Base-by-base conservation (phyloP, 2,113 vertebrate species). In the Kryptolebias marmoratus region DNA sequence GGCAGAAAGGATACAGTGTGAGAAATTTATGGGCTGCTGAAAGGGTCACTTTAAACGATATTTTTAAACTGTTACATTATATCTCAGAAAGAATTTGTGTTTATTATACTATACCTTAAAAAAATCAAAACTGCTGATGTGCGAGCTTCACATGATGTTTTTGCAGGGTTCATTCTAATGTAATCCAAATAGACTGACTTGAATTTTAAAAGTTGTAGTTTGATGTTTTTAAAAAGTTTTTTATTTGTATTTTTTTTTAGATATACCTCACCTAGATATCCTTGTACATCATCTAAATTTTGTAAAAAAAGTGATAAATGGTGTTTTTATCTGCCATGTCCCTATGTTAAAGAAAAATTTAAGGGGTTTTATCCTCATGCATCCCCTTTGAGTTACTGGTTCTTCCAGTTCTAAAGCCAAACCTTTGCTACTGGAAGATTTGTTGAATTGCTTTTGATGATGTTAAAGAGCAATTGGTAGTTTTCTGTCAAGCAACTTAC, bases 41-140 rank as follows among this genome's bases (percentile, higher is more conserved):
- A 83, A 79, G 71, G 81, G 67, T 44, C 74, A 79, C 75, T 75
- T 83, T 65, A 57, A 75, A 68, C 79, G 71, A 87, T 84, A 83
- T 84, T 85, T 68, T 59, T 42, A 79, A 69, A 74, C 58, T 48
- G 64, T 50, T 82, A 79, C 42, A 60, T 67, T 32, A 74, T 69
- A 81, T 64, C 30, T 67, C 32, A 77, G 45, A 83, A 56, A 56
- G 31, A 47, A 28, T 27, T 48, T 52, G 59, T 79, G 66, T 76
- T 66, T 68, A 56, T 50, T 18, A 31, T 71, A 47, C 53, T 11
- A 39, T 30, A 36, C 63, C 56, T 45, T 52, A 10, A 47, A 71
- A 64, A 80, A 75, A 42, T 57, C 10, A 3, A 18, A 53, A 71
- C 31, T 39, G 27, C 47, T 36, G 8, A 0, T 56, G 15, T 45